phyloP scores from a whole-genome alignment of 2,113 vertebrate genomes.

The Tamias sibiricus region DNA sequence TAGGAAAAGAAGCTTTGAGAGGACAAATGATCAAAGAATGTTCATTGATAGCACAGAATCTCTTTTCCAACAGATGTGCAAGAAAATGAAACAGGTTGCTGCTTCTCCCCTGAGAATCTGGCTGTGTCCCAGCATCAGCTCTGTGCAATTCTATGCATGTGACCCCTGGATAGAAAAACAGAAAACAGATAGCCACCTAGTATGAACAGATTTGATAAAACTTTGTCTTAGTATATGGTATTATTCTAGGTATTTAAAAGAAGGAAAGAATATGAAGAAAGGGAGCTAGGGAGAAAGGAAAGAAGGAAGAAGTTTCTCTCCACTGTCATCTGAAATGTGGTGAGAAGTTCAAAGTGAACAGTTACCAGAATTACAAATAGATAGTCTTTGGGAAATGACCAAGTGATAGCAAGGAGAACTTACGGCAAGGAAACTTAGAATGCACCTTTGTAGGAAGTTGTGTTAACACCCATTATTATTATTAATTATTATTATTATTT shows the following conservation, averaged over 20 bases:
- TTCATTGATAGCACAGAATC: background rate
- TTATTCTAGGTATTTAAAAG: background rate
- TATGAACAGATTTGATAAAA: background rate
- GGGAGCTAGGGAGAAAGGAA: background rate
- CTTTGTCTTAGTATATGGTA: slow-evolving; percentile 11
- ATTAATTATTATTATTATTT: background rate
- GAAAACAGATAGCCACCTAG: background rate
- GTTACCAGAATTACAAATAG: background rate
- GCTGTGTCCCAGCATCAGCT: background rate
- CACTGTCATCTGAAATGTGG: background rate
- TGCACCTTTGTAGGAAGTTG: slow-evolving; percentile 5
- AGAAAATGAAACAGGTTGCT: slow-evolving; percentile 3
- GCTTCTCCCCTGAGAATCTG: background rate
- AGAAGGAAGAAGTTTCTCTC: background rate
- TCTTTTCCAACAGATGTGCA: background rate
- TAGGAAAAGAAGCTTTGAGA: background rate
- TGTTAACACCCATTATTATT: background rate
- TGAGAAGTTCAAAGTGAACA: background rate
- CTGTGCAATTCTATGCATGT: background rate
- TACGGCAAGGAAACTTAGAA: background rate
- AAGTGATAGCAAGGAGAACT: background rate
- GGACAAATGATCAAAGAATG: background rate
- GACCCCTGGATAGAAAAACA: background rate
- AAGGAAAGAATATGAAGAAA: background rate
- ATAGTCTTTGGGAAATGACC: background rate